Evolutionary conservation across 2,797 vertebrate species (phyloP).

Genomic region (Eutrigla gurnardus): DNA sequence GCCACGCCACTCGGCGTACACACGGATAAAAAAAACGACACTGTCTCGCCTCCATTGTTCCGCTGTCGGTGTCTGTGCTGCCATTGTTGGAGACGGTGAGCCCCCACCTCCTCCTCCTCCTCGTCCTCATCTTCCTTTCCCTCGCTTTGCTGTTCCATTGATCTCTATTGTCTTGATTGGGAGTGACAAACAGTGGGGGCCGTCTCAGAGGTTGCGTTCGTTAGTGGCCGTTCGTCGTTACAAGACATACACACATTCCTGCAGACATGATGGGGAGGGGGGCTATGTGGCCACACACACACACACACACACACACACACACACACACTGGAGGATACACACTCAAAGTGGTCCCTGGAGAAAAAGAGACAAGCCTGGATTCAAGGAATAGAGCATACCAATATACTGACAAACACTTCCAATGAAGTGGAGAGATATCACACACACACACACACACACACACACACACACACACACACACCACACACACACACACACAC

Average conservation of each 20-base stretch:
- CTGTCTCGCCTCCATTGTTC: slow-evolving; percentile 70
- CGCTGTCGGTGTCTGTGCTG: slow-evolving; percentile 38
- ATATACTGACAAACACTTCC: slow-evolving; percentile 37
- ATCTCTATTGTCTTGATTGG: slow-evolving; percentile 76
- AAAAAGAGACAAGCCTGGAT: slow-evolving; percentile 28
- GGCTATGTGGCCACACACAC: slow-evolving; percentile 10
- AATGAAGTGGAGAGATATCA: slow-evolving; percentile 10
- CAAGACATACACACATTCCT: slow-evolving; percentile 52
- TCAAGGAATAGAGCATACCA: slow-evolving; percentile 39
- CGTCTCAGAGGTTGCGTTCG: slow-evolving; percentile 72
- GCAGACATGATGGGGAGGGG: slow-evolving; percentile 37
- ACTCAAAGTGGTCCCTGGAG: slow-evolving; percentile 64
- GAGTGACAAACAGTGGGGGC: slow-evolving; percentile 71
- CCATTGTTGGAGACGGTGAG: slow-evolving; percentile 54
- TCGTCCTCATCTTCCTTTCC: slow-evolving; percentile 40
- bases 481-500: slow-evolving; percentile 14
- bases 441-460: slow-evolving; percentile 13
- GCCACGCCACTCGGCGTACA: slow-evolving; percentile 31
- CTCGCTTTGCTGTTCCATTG: slow-evolving; percentile 60
- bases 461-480: slow-evolving; percentile 27
- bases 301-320: slow-evolving; percentile 10
- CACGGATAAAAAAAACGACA: slow-evolving; percentile 52
- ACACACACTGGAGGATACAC: slow-evolving; percentile 27
- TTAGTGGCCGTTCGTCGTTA: slow-evolving; percentile 62
- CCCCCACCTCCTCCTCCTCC: slow-evolving; percentile 16